Conservation (phyloP, 2,888 invertebrate species). For the Oligia strigilis region DNA sequence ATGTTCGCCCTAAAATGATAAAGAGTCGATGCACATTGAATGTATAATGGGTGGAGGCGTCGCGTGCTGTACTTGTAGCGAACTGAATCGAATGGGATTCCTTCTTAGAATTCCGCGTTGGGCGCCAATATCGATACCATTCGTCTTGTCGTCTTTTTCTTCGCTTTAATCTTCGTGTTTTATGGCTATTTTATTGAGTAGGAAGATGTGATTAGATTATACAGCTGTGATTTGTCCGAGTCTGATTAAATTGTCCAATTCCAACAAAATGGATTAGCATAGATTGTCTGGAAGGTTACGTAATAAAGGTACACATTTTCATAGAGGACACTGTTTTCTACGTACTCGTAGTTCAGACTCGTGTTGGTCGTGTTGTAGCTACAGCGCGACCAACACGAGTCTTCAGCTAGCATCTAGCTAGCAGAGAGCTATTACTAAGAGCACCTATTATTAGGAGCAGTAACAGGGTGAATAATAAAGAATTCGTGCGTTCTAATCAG, state of each 20-base stretch:
- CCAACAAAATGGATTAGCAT: slow-evolving; percentile 37
- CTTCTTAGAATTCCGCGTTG: slow-evolving; percentile 68
- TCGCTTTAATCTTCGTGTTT: slow-evolving; percentile 54
- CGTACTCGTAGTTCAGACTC: not conserved
- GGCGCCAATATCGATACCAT: slow-evolving; percentile 63
- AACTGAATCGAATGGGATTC: slow-evolving; percentile 63
- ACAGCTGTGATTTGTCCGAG: slow-evolving; percentile 35
- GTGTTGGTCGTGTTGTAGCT: not conserved
- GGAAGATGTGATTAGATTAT: slow-evolving; percentile 48
- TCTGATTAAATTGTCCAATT: slow-evolving; percentile 40
- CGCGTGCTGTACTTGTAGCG: slow-evolving; percentile 40
- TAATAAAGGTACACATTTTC: slow-evolving; percentile 43
- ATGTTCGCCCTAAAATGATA: slow-evolving; percentile 77
- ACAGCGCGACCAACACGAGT: too few species aligned
- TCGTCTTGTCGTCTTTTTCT: slow-evolving; percentile 55
- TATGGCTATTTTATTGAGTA: slow-evolving; percentile 46
- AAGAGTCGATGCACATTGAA: slow-evolving; percentile 73
- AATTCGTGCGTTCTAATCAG: slow-evolving; percentile 1
- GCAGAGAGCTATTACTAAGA: not conserved
- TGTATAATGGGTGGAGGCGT: slow-evolving; percentile 69
- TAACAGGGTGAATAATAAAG: not conserved
- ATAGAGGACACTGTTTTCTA: slow-evolving; percentile 21
- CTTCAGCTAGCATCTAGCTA: too few species aligned
- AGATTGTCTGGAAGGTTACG: slow-evolving; percentile 34
- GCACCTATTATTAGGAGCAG: too few species aligned